A percentile compares a stretch with the other conserved stretches of the same genome.
phyloP scores from a whole-genome alignment of 2,113 vertebrate species.

The Chrysemys picta region DNA sequence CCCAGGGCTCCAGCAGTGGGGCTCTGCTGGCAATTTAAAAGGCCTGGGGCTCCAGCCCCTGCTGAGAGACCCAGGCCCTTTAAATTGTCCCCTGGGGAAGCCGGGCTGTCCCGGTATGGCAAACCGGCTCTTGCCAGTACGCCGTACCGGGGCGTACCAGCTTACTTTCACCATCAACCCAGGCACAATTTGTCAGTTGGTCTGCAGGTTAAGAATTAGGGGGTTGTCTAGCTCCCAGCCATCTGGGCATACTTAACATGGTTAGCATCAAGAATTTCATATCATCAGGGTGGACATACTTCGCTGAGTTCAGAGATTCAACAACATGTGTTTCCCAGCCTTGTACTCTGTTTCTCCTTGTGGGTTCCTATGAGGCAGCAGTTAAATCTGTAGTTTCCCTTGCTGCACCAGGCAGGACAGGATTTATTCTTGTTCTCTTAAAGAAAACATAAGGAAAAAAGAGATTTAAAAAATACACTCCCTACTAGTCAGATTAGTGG shows the following conservation, averaged over 20 bases:
- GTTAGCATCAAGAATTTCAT: not conserved
- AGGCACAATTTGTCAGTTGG: not conserved
- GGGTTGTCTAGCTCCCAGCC: not conserved
- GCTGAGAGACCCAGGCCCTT: too few relatives aligned
- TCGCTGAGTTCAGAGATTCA: not conserved
- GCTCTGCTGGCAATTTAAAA: too few relatives aligned
- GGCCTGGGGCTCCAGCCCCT: too few relatives aligned
- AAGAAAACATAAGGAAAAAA: not conserved
- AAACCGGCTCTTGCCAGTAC: too few relatives aligned
- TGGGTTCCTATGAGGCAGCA: not conserved
- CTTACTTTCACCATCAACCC: not conserved
- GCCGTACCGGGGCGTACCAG: too few relatives aligned
- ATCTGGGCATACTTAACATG: not conserved
- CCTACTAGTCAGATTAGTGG: not conserved
- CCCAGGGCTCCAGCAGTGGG: too few relatives aligned
- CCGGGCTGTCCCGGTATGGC: too few relatives aligned
- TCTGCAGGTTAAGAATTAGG: not conserved
- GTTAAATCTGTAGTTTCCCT: not conserved
- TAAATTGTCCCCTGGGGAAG: too few relatives aligned
- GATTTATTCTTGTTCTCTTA: not conserved
- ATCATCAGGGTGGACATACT: not conserved
- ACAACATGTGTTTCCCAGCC: not conserved
- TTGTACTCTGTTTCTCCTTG: not conserved
- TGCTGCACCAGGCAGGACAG: not conserved
- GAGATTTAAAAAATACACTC: not conserved